A percentile compares a stretch with the other conserved stretches of the same genome.
These are phyloP conservation scores for Parus major DNA, from an alignment of 2,113 vertebrate species.

Conservation along the genomic window DNA sequence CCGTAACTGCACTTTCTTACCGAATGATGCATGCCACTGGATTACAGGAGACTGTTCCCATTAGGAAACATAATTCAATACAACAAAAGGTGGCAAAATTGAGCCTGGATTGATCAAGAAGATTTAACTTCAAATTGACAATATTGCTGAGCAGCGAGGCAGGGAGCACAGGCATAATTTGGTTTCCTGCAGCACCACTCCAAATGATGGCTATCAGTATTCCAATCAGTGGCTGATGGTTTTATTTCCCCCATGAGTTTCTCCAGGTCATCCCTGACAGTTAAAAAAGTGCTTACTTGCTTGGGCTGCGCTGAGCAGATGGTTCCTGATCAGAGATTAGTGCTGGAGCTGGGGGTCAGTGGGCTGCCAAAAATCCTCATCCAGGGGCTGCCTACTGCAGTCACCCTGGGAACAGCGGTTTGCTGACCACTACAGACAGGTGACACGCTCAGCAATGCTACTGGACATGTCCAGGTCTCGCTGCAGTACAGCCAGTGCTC, in stretches of 20 bases:
- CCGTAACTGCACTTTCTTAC: not conserved
- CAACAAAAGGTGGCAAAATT: slow-evolving; percentile 54
- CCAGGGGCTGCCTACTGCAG: not conserved
- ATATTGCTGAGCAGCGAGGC: slow-evolving; percentile 4
- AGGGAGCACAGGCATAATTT: slow-evolving; percentile 59
- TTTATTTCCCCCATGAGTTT: slow-evolving; percentile 72
- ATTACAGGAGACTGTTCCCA: slow-evolving; percentile 3
- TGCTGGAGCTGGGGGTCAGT: slow-evolving; percentile 59
- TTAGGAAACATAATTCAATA: slow-evolving; percentile 43
- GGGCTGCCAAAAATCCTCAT: slow-evolving; percentile 46
- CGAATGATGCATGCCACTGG: not conserved
- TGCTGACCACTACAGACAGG: slow-evolving; percentile 30
- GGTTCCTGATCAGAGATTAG: slow-evolving; percentile 79
- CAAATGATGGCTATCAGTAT: slow-evolving; percentile 63
- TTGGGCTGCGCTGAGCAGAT: slow-evolving; percentile 73
- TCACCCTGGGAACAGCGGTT: not conserved
- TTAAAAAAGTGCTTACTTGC: slow-evolving; percentile 51
- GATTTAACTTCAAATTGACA: slow-evolving; percentile 53
- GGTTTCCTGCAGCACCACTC: slow-evolving; percentile 62
- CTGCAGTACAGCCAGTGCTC: not conserved
- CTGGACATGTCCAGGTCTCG: not conserved
- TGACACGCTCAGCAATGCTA: not conserved
- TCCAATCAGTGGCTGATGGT: slow-evolving; percentile 68
- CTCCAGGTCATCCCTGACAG: slow-evolving; percentile 69
- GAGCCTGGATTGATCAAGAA: slow-evolving; percentile 40